phyloP scores from a whole-genome alignment of 2,888 invertebrate genomes.

The Oxyteleia sp. region DNA sequence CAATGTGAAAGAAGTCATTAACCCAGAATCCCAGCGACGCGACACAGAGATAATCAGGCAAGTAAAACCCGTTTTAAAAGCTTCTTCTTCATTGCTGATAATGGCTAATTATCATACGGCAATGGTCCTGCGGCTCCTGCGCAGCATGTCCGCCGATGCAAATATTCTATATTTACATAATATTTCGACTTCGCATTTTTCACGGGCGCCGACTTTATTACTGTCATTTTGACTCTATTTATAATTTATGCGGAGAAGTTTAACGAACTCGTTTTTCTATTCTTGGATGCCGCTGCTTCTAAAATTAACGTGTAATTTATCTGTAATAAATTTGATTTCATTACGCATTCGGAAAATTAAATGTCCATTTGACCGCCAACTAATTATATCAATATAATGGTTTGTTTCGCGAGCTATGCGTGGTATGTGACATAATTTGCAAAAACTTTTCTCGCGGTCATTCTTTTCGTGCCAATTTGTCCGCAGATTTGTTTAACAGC shows the following conservation, averaged over 20 bases:
- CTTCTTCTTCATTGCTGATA: constrained; percentile 59
- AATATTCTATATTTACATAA: constrained; percentile 68
- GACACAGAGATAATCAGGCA: constrained; percentile 62
- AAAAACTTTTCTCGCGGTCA: too few relatives aligned
- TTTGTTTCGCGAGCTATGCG: too few relatives aligned
- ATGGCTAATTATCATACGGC: constrained; percentile 55
- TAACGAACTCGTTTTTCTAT: constrained; percentile 47
- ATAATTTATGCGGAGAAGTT: constrained; percentile 42
- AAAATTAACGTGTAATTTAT: constrained; percentile 19
- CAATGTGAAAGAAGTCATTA: constrained; percentile 69
- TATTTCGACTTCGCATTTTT: constrained; percentile 60
- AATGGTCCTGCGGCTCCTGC: constrained; percentile 44
- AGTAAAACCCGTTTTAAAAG: constrained; percentile 67
- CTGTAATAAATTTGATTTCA: constrained; percentile 22
- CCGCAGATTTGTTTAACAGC: background rate
- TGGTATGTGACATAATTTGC: too few relatives aligned
- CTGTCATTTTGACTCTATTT: constrained; percentile 49
- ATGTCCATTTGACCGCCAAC: too few relatives aligned
- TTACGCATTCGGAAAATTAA: background rate
- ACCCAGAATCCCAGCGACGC: constrained; percentile 66
- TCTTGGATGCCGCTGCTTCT: constrained; percentile 31
- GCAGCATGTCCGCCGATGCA: constrained; percentile 43
- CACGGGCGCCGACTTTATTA: constrained; percentile 39
- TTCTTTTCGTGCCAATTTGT: too few relatives aligned
- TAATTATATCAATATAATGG: too few relatives aligned